Base-by-base conservation (phyloP, 2,888 invertebrate genomes). In the Athetis lepigone region DNA sequence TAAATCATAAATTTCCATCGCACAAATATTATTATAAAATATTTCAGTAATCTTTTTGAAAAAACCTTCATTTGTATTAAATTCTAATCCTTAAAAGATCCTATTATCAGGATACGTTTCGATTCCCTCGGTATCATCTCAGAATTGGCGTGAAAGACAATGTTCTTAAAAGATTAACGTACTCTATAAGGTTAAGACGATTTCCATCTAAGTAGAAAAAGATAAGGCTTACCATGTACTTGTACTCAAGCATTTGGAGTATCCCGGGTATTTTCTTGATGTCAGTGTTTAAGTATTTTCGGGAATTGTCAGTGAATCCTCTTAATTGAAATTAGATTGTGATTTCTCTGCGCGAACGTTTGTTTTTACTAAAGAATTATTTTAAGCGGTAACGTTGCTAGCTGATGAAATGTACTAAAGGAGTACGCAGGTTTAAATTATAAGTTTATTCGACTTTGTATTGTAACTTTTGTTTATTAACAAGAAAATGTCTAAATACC, bases 81-180 rank as follows among this genome's bases (percentile, higher is more conserved):
- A 51, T 64, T 71, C 42, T 68, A 75, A 77, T 75, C 70, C 51
- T 56, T 18, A 49, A 58, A 55, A 71, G 42, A 72, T 70, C 70
- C 43, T 59, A 67, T 79, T 70, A 70, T 70, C 36, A 63, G 65
- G 65, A 57, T 60, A 64, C 57, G 47, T 71, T 61, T 70, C 73
- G 64, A 78, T 75, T 76, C 60, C 65, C 54, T 23, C 59, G 57
- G 60, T 57, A 68, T 82, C 82, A 81, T 78, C 81, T 83, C 65
- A 70, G 80, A 81, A 73, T 76, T 76, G 64, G 77, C 79, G 82
- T 79, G 75, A 83, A 79, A 84, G 81, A 85, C 80, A 80, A 81
- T 81, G 78, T 77, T 80, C 82, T 83, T 80, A 81, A 72, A 71
- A 63, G 82, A 83, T 85, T 84, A 83, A 75, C 70, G 70, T 75